A percentile compares a stretch with the other conserved stretches of the same genome.
Conservation (phyloP, 2,797 vertebrate genomes). For the Macropus fuliginosus region DNA sequence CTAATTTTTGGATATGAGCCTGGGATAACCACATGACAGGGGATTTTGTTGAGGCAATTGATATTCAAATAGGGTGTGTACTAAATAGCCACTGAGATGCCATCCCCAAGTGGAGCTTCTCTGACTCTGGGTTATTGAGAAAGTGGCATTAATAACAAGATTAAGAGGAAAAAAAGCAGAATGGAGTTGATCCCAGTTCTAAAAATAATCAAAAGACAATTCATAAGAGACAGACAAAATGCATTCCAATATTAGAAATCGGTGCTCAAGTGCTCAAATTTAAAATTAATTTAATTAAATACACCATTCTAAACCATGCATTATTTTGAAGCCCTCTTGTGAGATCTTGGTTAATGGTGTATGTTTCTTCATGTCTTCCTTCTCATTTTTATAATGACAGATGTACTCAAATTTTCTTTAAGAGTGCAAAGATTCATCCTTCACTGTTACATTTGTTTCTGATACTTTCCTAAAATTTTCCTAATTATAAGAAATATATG, state of each 20-base stretch:
- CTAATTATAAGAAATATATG: conserved; percentile 63
- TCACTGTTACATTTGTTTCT: conserved; percentile 52
- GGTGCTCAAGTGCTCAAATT: conserved; percentile 66
- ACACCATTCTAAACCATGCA: conserved; percentile 63
- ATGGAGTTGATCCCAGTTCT: background rate
- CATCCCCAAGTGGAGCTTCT: background rate
- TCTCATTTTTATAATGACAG: conserved; percentile 69
- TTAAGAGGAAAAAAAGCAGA: conserved; percentile 11
- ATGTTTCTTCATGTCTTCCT: conserved; percentile 65
- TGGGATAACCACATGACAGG: background rate
- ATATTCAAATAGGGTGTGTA: background rate
- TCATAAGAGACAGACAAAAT: conserved; percentile 56
- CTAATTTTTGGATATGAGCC: background rate
- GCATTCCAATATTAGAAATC: conserved; percentile 48
- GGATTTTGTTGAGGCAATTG: background rate
- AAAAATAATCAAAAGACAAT: conserved; percentile 40
- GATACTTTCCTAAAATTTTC: conserved; percentile 35
- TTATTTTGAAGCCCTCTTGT: conserved; percentile 60
- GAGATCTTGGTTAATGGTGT: conserved; percentile 65
- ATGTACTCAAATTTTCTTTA: conserved; percentile 42
- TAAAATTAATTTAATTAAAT: conserved; percentile 79
- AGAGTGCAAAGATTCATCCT: conserved; percentile 65
- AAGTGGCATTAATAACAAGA: background rate
- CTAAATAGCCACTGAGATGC: background rate
- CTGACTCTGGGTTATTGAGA: background rate